phyloP scores from a whole-genome alignment of 2,797 vertebrate species.

The Pseudochirops cupreus region DNA sequence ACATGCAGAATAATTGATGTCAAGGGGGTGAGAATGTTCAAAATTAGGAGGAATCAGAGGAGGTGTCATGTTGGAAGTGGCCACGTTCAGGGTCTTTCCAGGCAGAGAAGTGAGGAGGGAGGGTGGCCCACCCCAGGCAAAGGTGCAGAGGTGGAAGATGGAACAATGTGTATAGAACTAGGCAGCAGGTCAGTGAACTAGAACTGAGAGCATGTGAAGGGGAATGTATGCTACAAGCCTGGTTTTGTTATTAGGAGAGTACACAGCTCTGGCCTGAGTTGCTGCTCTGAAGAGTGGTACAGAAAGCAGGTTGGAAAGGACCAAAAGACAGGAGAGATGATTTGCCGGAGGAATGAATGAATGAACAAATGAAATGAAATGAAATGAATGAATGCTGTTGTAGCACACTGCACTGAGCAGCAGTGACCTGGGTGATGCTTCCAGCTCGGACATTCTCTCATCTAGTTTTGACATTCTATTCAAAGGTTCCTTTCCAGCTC shows the following conservation, averaged over 20 bases:
- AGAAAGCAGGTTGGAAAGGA: not conserved
- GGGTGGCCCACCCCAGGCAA: not conserved
- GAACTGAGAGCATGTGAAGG: not conserved
- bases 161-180: not conserved
- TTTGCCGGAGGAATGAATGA: not conserved
- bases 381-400: not conserved
- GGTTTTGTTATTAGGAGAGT: slow-evolving; percentile 35
- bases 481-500: not conserved
- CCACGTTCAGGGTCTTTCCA: not conserved
- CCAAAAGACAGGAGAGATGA: not conserved
- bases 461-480: not conserved
- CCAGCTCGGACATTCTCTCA: not conserved
- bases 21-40: not conserved
- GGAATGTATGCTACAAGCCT: not conserved
- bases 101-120: not conserved
- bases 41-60: not conserved
- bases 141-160: not conserved
- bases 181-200: not conserved
- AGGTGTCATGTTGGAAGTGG: not conserved
- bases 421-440: not conserved
- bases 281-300: not conserved
- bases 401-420: not conserved
- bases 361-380: not conserved
- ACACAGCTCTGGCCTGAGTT: slow-evolving; percentile 10
- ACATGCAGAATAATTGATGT: not conserved